phyloP scores from a whole-genome alignment of 2,797 vertebrate species.

The Limosa lapponica region DNA sequence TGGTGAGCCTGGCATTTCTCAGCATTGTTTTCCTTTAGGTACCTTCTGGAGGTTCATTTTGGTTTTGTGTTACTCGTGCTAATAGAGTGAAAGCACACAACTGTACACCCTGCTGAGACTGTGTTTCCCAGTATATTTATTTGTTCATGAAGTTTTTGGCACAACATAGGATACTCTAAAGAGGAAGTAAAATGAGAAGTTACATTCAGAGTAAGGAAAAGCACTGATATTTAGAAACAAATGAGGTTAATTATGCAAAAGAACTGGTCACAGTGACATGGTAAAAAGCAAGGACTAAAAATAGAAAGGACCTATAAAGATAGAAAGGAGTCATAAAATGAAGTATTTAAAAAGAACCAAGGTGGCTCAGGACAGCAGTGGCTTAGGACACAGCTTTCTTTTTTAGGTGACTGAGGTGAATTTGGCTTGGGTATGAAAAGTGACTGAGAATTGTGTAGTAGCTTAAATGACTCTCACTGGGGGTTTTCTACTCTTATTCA shows the following conservation, averaged over 20 bases:
- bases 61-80: neutral
- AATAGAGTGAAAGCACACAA: rapidly evolving
- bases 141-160: neutral
- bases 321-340: neutral
- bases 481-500: neutral
- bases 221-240: neutral
- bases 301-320: neutral
- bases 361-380: neutral
- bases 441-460: neutral
- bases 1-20: neutral
- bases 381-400: neutral
- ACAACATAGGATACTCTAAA: neutral
- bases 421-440: neutral
- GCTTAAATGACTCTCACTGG: neutral
- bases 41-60: neutral
- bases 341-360: neutral
- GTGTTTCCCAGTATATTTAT: neutral
- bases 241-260: neutral
- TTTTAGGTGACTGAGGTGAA: neutral
- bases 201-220: neutral
- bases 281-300: neutral
- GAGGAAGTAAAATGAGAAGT: neutral
- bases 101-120: neutral
- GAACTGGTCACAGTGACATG: neutral
- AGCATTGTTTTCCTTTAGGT: neutral